Evolutionary conservation across 2,888 invertebrate species (phyloP), one percentile per base, ranked within the genome.

Genomic region (Sphecodes monilicornis): DNA sequence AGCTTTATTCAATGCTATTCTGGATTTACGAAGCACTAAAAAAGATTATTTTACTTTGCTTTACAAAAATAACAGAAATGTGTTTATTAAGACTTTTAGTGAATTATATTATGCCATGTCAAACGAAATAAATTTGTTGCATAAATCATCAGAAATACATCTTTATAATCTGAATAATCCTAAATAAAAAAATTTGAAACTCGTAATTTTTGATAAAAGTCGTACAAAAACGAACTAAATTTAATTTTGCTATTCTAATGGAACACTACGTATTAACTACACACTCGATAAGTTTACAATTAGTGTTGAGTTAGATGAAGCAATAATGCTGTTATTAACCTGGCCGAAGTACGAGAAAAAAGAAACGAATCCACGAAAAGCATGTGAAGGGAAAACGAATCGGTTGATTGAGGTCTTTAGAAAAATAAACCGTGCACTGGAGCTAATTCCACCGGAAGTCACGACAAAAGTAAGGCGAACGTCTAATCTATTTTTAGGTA

Each of bases 401-500:
- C 39, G n/a, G 1, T 60, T 32, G 22, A 41, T 54, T 64, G 26
- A 36, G 66, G 29, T 60, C 36, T 66, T 66, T 66, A 39, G 36
- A 68, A 68, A 66, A 26, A 39, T n/a, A 26, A 32, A 54, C 36
- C 43, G 22, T 29, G 26, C 50, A 43, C n/a, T 4, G 18, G n/a
- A 16, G 6, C 26, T n/a, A 66, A 11, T 29, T 74, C 26, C 26
- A 8, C 26, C 71, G 77, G 75, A 80, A 77, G 32, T 66, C 10
- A 32, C 29, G 22, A 69, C 36, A 60, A 54, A 46, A 26, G 16
- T 22, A 77, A 76, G 68, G 66, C 69, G 32, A 69, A 60, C 76
- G 66, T 73, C 60, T 64, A 72, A 76, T 57, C 68, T 83, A 78
- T 86, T 77, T 86, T 83, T 83, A 84, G 78, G 11, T 29, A 22